Percentiles rank a stretch among this genome's conserved stretches.
These are phyloP conservation scores for Coccyzus lansbergi DNA, from an alignment of 2,797 vertebrate genomes.

Conservation along the genomic window DNA sequence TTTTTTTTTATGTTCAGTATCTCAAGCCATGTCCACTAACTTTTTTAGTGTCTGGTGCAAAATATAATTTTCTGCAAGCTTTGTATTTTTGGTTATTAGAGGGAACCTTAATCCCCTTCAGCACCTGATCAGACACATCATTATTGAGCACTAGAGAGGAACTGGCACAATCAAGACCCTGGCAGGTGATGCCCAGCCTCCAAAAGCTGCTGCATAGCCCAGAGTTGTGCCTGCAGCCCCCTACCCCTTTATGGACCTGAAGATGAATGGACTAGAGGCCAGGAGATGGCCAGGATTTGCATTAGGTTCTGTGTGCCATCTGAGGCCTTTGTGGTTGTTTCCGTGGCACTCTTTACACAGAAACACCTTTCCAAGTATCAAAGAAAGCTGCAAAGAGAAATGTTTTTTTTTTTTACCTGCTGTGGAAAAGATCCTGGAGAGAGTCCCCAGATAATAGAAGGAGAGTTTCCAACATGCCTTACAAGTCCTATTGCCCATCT, in stretches of 20 bases:
- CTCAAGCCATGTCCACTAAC: not conserved
- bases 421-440: not conserved
- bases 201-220: not conserved
- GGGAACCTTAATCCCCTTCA: not conserved
- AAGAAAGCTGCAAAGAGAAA: not conserved
- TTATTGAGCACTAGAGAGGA: not conserved
- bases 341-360: not conserved
- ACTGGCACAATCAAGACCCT: not conserved
- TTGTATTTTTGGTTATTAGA: not conserved
- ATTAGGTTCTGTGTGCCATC: not conserved
- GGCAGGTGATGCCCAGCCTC: not conserved
- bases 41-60: not conserved
- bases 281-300: not conserved
- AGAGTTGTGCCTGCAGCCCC: not conserved
- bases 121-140: not conserved
- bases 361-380: not conserved
- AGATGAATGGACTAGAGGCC: not conserved
- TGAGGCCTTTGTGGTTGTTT: not conserved
- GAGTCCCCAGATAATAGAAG: not conserved
- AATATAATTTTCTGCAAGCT: not conserved
- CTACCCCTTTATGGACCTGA: not conserved
- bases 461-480: not conserved
- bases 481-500: not conserved
- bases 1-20: not conserved
- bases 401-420: not conserved